Percentiles rank a stretch among this genome's conserved stretches.
phyloP scores from a whole-genome alignment of 2,113 vertebrate genomes.

The Pimephales promelas region DNA sequence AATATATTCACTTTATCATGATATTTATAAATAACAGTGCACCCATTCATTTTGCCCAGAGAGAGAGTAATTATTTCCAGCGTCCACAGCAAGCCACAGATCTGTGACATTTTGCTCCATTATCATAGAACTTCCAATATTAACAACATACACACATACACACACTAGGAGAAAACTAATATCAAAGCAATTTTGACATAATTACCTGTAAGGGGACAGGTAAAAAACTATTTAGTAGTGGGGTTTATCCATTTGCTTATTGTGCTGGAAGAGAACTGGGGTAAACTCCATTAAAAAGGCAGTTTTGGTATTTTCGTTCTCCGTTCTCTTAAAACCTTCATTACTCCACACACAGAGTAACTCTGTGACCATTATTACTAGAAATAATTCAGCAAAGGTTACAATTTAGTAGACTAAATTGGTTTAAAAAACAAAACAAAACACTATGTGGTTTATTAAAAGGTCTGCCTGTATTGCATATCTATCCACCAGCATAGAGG shows the following conservation, averaged over 20 bases:
- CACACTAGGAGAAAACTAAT: constrained; percentile 69
- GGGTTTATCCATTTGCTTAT: constrained; percentile 72
- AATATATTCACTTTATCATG: constrained; percentile 61
- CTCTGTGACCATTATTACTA: constrained; percentile 58
- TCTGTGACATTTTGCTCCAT: constrained; percentile 66
- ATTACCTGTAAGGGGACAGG: constrained; percentile 71
- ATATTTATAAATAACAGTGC: constrained; percentile 56
- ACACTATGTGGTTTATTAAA: constrained; percentile 62
- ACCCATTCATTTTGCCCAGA: constrained; percentile 60
- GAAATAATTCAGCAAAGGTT: constrained; percentile 62
- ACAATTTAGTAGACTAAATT: constrained; percentile 56
- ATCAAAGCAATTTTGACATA: constrained; percentile 72
- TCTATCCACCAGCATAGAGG: constrained; percentile 36
- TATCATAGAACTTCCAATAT: constrained; percentile 65
- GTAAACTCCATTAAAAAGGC: constrained; percentile 68
- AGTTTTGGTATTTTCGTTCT: constrained; percentile 48
- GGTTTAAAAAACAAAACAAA: too few relatives aligned
- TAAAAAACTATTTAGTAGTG: constrained; percentile 71
- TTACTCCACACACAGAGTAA: constrained; percentile 62
- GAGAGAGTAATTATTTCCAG: constrained; percentile 67
- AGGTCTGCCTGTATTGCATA: constrained; percentile 31
- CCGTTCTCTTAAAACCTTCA: constrained; percentile 59
- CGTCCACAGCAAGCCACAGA: constrained; percentile 57
- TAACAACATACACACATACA: constrained; percentile 49
- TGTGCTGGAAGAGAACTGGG: constrained; percentile 65